phyloP scores from a whole-genome alignment of 2,888 invertebrate genomes.

The Drosophila infuscata region DNA sequence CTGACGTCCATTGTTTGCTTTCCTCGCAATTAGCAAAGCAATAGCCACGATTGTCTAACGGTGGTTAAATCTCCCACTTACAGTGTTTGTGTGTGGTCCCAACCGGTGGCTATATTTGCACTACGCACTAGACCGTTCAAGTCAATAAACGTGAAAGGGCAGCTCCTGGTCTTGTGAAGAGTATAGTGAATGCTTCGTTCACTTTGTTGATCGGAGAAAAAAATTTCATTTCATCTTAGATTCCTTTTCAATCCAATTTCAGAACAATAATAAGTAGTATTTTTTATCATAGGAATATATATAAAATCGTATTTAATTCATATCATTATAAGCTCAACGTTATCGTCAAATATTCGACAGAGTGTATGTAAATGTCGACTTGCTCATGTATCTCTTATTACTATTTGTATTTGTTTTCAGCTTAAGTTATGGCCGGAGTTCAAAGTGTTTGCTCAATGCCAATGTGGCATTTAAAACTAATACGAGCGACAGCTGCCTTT shows the following conservation, averaged over 20 bases:
- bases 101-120: constrained; percentile 61
- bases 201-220: background rate
- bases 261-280: background rate
- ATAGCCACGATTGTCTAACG: constrained; percentile 62
- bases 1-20: constrained; percentile 54
- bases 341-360: background rate
- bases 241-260: background rate
- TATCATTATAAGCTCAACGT: background rate
- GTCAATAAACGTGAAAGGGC: constrained; percentile 44
- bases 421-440: constrained; percentile 36
- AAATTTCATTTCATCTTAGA: background rate
- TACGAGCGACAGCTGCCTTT: constrained; percentile 55
- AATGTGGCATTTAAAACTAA: constrained; percentile 79
- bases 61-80: constrained; percentile 55
- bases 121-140: constrained; percentile 60
- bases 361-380: constrained; percentile 28
- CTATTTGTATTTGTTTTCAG: constrained; percentile 21
- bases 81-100: constrained; percentile 62
- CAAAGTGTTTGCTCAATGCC: constrained; percentile 74
- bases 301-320: background rate
- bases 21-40: constrained; percentile 72
- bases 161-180: constrained; percentile 8
- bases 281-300: background rate
- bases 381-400: background rate
- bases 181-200: background rate